A percentile compares a stretch with the other conserved stretches of the same genome.
Evolutionary conservation across 2,888 invertebrate species (phyloP).

Genomic region (Dolomedes plantarius): DNA sequence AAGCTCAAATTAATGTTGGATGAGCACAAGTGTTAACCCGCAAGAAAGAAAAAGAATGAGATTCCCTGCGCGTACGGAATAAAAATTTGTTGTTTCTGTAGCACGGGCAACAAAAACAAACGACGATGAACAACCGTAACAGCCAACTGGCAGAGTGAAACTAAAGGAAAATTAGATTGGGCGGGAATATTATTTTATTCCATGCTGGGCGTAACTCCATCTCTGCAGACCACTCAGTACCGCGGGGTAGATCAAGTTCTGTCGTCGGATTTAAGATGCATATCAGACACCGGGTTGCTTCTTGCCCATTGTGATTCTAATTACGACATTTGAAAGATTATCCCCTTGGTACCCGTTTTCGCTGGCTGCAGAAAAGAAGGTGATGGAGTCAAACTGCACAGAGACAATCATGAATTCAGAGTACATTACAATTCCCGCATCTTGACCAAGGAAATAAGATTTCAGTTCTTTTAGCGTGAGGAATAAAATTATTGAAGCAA

Average conservation of each 20-base stretch:
- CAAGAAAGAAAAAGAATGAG: background rate
- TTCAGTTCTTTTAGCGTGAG: no score
- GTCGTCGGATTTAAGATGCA: slow-evolving; percentile 49
- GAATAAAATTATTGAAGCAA: no score
- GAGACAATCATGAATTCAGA: no score
- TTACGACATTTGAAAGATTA: slow-evolving; percentile 39
- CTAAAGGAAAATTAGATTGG: slow-evolving; percentile 50
- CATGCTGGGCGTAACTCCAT: background rate
- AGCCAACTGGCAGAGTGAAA: background rate
- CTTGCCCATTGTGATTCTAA: slow-evolving; percentile 62
- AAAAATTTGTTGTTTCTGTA: background rate
- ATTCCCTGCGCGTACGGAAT: background rate
- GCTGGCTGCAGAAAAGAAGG: background rate
- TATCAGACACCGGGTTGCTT: slow-evolving; percentile 41
- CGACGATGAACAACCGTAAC: background rate
- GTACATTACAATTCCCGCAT: no score
- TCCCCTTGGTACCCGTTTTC: slow-evolving; percentile 54
- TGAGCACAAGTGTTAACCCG: background rate
- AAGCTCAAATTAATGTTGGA: background rate
- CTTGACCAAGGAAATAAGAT: no score
- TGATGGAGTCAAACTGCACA: no score
- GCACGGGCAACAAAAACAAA: background rate
- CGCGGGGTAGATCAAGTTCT: background rate
- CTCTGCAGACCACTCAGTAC: background rate
- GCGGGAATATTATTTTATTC: slow-evolving; percentile 14